phyloP scores from a whole-genome alignment of 2,113 vertebrate genomes.

The Eolophus roseicapilla region DNA sequence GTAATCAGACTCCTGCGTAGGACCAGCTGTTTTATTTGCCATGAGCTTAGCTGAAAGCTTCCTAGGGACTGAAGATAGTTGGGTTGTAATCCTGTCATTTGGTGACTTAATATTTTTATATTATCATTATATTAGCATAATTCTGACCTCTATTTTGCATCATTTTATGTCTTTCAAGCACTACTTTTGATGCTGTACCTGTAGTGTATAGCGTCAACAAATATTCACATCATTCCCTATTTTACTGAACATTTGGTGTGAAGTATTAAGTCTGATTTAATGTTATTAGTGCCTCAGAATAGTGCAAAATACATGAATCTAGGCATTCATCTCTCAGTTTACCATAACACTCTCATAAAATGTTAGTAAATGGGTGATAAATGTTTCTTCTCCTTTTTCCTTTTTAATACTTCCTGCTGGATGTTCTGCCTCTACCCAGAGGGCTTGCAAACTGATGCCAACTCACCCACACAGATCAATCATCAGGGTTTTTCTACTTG shows the following conservation, averaged over 20 bases:
- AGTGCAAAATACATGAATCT: slow-evolving; percentile 73
- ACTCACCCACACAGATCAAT: slow-evolving; percentile 66
- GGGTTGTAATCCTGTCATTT: slow-evolving; percentile 78
- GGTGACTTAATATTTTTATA: slow-evolving; percentile 78
- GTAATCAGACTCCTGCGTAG: slow-evolving; percentile 70
- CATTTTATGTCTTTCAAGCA: slow-evolving; percentile 72
- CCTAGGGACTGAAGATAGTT: slow-evolving; percentile 65
- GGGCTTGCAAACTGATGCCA: slow-evolving; percentile 62
- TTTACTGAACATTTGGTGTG: slow-evolving; percentile 76
- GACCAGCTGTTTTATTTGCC: slow-evolving; percentile 70
- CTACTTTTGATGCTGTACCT: slow-evolving; percentile 67
- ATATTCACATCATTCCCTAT: slow-evolving; percentile 70
- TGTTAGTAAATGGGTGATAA: slow-evolving; percentile 74
- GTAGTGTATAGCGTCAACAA: slow-evolving; percentile 53
- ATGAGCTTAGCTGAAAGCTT: slow-evolving; percentile 63
- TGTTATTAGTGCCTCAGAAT: slow-evolving; percentile 75
- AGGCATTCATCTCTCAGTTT: slow-evolving; percentile 78
- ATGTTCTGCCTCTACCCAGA: slow-evolving; percentile 67
- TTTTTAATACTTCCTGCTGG: slow-evolving; percentile 74
- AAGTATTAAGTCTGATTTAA: slow-evolving; percentile 80
- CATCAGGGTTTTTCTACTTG: slow-evolving; percentile 63
- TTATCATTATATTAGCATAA: slow-evolving; percentile 77
- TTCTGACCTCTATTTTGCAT: slow-evolving; percentile 75
- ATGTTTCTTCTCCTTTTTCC: slow-evolving; percentile 69
- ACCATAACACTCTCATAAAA: slow-evolving; percentile 74